phyloP scores from a whole-genome alignment of 2,888 invertebrate species.

The Lasioglossum figueresi region DNA sequence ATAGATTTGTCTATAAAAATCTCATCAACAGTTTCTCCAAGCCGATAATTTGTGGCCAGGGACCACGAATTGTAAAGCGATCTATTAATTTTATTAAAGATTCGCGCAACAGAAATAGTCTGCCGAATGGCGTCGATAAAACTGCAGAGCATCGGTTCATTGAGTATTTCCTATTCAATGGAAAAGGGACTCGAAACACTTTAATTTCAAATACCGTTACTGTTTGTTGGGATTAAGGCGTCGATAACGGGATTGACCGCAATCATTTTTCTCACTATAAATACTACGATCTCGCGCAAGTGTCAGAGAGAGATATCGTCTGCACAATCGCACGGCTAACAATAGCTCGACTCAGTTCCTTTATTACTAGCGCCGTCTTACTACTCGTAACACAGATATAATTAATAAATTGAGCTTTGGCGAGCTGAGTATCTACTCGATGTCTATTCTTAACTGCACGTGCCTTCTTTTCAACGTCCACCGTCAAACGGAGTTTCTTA shows the following conservation, averaged over 20 bases:
- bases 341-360: neutral
- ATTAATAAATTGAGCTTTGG: neutral
- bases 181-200: neutral
- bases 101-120: neutral
- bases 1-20: neutral
- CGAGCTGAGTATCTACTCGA: neutral
- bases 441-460: neutral
- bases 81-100: neutral
- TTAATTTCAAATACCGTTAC: neutral
- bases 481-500: neutral
- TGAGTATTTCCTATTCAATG: neutral
- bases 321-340: conserved; percentile 72
- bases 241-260: conserved; percentile 12
- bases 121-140: neutral
- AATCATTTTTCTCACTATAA: conserved; percentile 22
- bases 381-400: neutral
- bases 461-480: neutral
- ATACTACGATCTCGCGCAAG: conserved; percentile 12
- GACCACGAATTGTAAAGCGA: neutral
- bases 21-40: neutral
- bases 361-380: neutral
- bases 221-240: neutral
- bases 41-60: neutral
- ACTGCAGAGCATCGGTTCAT: neutral
- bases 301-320: conserved; percentile 36